phyloP scores from a whole-genome alignment of 2,797 vertebrate species.

The Brachyrhaphis roseni region DNA sequence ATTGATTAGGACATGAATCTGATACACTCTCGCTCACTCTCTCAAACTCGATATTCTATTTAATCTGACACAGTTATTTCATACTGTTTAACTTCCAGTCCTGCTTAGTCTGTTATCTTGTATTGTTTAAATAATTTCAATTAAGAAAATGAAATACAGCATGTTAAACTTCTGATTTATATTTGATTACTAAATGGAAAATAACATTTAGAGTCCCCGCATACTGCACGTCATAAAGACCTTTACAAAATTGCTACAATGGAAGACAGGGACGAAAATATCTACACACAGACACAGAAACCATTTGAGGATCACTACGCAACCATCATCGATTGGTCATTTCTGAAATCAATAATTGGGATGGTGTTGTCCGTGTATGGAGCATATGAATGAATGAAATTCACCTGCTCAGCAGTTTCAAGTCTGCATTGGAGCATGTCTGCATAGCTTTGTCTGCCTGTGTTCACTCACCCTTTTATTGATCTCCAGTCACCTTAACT shows the following conservation, averaged over 20 bases:
- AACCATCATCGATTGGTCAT: slow-evolving; percentile 43
- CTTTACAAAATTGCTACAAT: background rate
- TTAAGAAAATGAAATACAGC: background rate
- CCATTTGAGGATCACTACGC: slow-evolving; percentile 48
- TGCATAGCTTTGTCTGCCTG: slow-evolving; percentile 32
- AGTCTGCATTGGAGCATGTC: slow-evolving; percentile 25
- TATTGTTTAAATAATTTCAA: slow-evolving; percentile 2
- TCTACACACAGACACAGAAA: slow-evolving; percentile 17
- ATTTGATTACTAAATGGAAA: slow-evolving; percentile 23
- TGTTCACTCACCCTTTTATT: slow-evolving; percentile 53
- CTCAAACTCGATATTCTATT: slow-evolving; percentile 36
- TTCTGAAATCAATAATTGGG: slow-evolving; percentile 63
- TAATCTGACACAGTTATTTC: slow-evolving; percentile 40
- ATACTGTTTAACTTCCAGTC: background rate
- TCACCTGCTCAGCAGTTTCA: slow-evolving; percentile 71
- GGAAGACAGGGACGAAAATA: slow-evolving; percentile 24
- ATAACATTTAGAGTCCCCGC: background rate
- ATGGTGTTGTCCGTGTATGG: slow-evolving; percentile 55
- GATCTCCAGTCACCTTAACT: slow-evolving; percentile 61
- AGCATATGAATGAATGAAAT: slow-evolving; percentile 77
- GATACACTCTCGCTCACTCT: slow-evolving; percentile 40
- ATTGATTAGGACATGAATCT: slow-evolving; percentile 72
- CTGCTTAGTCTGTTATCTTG: slow-evolving; percentile 1
- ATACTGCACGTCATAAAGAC: background rate
- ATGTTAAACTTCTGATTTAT: background rate